Evolutionary conservation across 2,797 vertebrate species (phyloP).

Genomic region (Helostoma temminkii): DNA sequence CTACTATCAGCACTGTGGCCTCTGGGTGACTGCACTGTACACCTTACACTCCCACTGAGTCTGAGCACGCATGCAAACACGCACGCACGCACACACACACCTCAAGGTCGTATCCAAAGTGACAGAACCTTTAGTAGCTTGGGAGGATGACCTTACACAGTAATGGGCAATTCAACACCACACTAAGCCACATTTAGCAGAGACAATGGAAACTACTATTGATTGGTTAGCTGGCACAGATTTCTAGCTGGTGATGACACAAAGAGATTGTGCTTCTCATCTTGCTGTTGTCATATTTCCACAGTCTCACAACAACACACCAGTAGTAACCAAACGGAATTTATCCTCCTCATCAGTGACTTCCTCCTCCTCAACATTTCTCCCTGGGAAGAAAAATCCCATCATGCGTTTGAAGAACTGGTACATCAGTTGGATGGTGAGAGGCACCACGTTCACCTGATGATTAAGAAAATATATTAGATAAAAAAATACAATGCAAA

Average conservation of each 20-base stretch:
- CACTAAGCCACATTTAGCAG: constrained; percentile 29
- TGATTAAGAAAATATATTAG: not conserved
- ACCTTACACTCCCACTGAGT: constrained; percentile 48
- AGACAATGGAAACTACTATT: constrained; percentile 63
- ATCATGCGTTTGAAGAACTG: constrained; percentile 99
- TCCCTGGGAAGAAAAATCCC: constrained; percentile 98
- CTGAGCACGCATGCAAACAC: not conserved
- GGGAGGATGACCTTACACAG: constrained; percentile 55
- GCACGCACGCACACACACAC: constrained; percentile 6
- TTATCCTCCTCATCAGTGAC: constrained; percentile 98
- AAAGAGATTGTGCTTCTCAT: constrained; percentile 8
- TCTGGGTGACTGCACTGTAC: constrained; percentile 48
- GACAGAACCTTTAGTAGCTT: constrained; percentile 66
- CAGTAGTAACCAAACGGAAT: constrained; percentile 96
- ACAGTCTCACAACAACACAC: constrained; percentile 75
- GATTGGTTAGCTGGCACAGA: constrained; percentile 46
- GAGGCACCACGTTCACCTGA: constrained; percentile 97
- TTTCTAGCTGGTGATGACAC: constrained; percentile 32
- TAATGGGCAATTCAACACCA: constrained; percentile 59
- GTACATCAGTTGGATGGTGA: constrained; percentile 98
- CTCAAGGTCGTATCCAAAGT: constrained; percentile 60
- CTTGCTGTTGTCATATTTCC: constrained; percentile 6
- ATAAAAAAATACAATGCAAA: not conserved
- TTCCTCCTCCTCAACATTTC: constrained; percentile 97
- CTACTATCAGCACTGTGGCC: constrained; percentile 42